Evolutionary conservation across 1,140 invertebrate genomes (phyloP).

Genomic region (Atta colombica): DNA sequence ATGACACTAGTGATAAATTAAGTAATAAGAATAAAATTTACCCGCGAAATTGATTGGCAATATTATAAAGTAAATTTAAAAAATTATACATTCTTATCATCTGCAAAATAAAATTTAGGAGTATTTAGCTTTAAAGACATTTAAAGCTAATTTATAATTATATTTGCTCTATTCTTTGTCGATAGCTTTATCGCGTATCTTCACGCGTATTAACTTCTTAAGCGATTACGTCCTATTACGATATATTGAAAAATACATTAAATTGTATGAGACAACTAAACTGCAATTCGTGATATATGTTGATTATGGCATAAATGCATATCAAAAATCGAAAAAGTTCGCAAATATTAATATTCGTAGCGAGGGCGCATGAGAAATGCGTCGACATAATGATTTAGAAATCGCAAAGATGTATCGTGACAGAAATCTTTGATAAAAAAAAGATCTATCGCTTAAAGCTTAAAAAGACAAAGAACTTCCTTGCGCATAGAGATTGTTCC

Average conservation of each 20-base stretch:
- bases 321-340: slow-evolving; percentile 47
- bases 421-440: neutral
- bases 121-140: neutral
- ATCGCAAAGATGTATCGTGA: neutral
- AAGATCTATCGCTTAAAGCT: slow-evolving; percentile 1
- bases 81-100: neutral
- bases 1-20: slow-evolving; percentile 1
- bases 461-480: slow-evolving; percentile 2
- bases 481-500: neutral
- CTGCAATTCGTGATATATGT: neutral
- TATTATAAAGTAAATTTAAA: neutral
- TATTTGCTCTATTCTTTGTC: neutral
- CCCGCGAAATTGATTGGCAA: neutral
- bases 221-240: slow-evolving; percentile 13
- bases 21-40: neutral
- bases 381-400: slow-evolving; percentile 9
- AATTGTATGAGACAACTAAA: neutral
- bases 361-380: neutral
- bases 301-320: slow-evolving; percentile 42
- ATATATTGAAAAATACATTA: neutral
- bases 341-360: slow-evolving; percentile 10
- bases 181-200: neutral
- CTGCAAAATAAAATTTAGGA: neutral
- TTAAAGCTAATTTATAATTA: neutral
- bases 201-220: slow-evolving; percentile 11